Evolutionary conservation across 2,888 invertebrate species (phyloP), one percentile per base, ranked within the genome.

Genomic region (Drosophila silvestris): DNA sequence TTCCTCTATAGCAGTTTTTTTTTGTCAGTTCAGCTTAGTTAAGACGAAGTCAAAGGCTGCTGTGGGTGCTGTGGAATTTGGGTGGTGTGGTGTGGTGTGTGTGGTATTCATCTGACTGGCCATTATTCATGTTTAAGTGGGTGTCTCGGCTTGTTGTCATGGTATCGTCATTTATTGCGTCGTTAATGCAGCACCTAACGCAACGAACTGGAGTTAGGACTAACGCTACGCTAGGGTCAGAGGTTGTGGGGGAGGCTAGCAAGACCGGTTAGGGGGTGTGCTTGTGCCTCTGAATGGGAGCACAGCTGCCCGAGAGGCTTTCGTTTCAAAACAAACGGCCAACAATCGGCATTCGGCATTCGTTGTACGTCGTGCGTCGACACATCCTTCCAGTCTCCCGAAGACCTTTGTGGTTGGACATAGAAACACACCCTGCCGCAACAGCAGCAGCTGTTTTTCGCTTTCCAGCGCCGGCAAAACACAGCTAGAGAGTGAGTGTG

Each of bases 121-220:
- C 72, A 86, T 88, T 88, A 86, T 86, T 82, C 91, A 91, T 85
- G 90, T 82, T 89, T 81, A 91, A 82, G 90, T 81, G 78, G 80
- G 85, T 78, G 81, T 91, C 82, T 83, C 90, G 79, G 78, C 79
- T 70, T 84, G 85, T 91, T 82, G 81, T 74, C 76, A 82, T 89
- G 84, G 77, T 68, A 75, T 83, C 89, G 86, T 88, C 91, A 83
- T 85, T 89, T 88, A 84, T 90, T 82, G 83, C 86, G 81, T 86
- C 86, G 85, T 84, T 87, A 88, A 89, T 88, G 85, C 74, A 74
- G 85, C 90, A 90, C 90, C 90, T 77, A 85, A 73, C 68, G 84
- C 58, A 53, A 58, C 35, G 37, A 47, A 54, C 44, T 44, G 41
- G 22, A 54, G 41, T 32, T 44, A 22, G 28, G 39, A 39, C 12